phyloP scores from a whole-genome alignment of 1,140 invertebrate genomes.

The Andricus grossulariae region DNA sequence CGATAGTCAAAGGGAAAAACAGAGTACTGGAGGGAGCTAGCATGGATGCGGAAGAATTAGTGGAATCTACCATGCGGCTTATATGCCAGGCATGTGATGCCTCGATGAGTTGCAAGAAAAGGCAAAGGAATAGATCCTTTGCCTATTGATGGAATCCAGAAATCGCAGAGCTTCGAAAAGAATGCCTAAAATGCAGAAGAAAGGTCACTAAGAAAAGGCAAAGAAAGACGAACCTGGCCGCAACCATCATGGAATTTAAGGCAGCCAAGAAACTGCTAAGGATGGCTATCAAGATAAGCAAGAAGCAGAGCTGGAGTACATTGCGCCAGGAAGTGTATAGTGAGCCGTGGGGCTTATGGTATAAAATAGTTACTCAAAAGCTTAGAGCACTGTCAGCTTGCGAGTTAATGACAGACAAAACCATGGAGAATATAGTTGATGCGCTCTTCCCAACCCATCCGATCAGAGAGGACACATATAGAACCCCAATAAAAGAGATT shows the following conservation, averaged over 20 bases:
- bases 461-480: neutral
- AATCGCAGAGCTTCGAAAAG: conserved; percentile 50
- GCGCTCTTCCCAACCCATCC: conserved; percentile 49
- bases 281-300: no score
- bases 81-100: no score
- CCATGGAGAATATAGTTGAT: conserved; percentile 42
- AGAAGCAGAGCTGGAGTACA: conserved; percentile 46
- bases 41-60: no score
- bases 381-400: no score
- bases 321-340: no score
- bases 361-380: conserved; percentile 35
- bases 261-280: conserved; percentile 37
- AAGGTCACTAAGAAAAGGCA: neutral
- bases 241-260: conserved; percentile 7
- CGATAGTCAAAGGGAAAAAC: neutral
- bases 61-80: no score
- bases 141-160: conserved; percentile 63
- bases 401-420: conserved; percentile 29
- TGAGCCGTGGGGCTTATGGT: conserved; percentile 50
- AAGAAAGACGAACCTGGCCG: no score
- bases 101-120: no score
- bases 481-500: no score
- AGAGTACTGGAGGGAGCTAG: neutral
- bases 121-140: neutral
- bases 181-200: conserved; percentile 46